Conservation (phyloP, 2,888 invertebrate genomes). For the Penaeus monodon region DNA sequence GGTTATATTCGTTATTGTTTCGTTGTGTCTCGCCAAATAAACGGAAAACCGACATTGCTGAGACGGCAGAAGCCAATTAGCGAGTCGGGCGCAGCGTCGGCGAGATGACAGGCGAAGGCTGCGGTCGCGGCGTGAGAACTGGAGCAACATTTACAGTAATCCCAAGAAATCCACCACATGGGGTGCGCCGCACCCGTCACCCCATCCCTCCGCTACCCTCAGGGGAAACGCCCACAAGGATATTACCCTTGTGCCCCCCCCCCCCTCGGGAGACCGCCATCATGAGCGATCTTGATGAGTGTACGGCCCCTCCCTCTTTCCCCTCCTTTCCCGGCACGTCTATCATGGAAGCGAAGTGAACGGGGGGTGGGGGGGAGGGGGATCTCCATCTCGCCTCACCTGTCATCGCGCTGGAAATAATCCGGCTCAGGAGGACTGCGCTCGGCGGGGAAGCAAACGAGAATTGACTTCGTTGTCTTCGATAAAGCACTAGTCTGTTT, state of each 20-base stretch:
- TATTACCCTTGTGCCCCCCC: background rate
- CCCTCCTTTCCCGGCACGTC: background rate
- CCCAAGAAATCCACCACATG: background rate
- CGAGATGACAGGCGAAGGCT: too few relatives aligned
- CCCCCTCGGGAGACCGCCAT: conserved; percentile 8
- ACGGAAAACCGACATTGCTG: too few relatives aligned
- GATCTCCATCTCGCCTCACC: background rate
- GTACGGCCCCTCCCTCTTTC: background rate
- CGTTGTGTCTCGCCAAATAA: too few relatives aligned
- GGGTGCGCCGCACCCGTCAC: background rate
- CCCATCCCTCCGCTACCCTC: background rate
- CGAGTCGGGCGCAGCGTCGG: too few relatives aligned
- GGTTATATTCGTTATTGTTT: too few relatives aligned
- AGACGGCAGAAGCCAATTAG: too few relatives aligned
- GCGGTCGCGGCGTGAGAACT: too few relatives aligned
- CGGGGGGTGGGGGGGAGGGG: background rate
- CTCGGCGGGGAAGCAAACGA: background rate
- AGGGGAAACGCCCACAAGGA: background rate
- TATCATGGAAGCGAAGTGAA: background rate
- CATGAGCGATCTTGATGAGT: conserved; percentile 13
- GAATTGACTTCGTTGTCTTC: too few relatives aligned
- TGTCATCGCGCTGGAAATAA: background rate
- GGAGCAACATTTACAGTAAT: too few relatives aligned
- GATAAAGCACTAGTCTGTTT: too few relatives aligned
- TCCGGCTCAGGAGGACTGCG: background rate